A percentile compares a stretch with the other conserved stretches of the same genome.
These are phyloP conservation scores for Thumatha senex DNA, from an alignment of 2,888 invertebrate genomes.

Conservation along the genomic window DNA sequence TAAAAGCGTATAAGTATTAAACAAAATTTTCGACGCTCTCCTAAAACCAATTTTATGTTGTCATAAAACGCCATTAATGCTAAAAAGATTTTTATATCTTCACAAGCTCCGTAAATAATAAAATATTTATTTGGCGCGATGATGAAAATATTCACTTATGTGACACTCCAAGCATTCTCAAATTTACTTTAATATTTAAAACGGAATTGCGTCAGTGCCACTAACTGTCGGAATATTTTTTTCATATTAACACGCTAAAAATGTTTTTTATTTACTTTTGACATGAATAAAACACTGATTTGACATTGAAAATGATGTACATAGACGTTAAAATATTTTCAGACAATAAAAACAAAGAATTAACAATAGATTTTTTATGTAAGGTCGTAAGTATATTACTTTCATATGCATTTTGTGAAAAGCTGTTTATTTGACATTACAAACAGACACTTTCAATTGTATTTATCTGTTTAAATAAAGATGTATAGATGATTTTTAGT, in stretches of 20 bases:
- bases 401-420: too few relatives aligned
- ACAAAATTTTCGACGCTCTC: not conserved
- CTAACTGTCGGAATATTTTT: slow-evolving; percentile 25
- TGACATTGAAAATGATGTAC: slow-evolving; percentile 4
- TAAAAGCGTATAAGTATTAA: too few relatives aligned
- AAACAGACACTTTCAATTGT: too few relatives aligned
- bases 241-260: slow-evolving; percentile 28
- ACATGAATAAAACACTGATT: slow-evolving; percentile 5
- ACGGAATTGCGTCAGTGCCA: slow-evolving; percentile 19
- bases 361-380: too few relatives aligned
- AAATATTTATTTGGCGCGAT: not conserved
- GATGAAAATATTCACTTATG: slow-evolving; percentile 14
- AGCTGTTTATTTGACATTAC: too few relatives aligned
- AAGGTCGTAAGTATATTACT: too few relatives aligned
- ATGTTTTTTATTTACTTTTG: slow-evolving; percentile 16
- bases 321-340: not conserved
- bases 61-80: not conserved
- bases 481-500: too few relatives aligned
- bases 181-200: slow-evolving; percentile 27
- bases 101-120: slow-evolving; percentile 7
- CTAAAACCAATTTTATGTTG: too few relatives aligned
- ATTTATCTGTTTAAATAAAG: too few relatives aligned
- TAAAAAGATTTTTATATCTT: not conserved
- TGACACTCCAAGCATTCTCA: slow-evolving; percentile 12
- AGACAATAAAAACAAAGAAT: too few relatives aligned